Evolutionary conservation across 2,888 invertebrate species (phyloP), one percentile per base, ranked within the genome.

Genomic region (Scaptomyza caliginosa): DNA sequence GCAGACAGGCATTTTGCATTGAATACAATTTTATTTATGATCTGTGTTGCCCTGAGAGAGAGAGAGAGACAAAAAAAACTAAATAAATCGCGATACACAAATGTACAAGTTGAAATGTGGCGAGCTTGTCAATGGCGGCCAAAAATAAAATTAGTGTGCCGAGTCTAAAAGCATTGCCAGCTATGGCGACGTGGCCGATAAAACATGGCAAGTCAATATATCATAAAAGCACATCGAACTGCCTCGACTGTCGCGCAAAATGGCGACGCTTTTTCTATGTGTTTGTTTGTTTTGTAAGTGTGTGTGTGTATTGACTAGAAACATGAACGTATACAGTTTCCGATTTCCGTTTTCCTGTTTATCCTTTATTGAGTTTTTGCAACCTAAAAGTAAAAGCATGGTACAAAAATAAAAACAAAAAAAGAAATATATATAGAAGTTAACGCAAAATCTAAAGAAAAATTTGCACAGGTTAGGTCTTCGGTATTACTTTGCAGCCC

Each of bases 321-420:
- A 72, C 76, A 75, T 77, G 72, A 71, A 73, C 67, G 69, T 78
- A 74, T 79, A 81, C 86, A 78, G 82, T 86, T 85, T 89, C 86
- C 88, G 88, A 87, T 88, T 89, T 89, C 88, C 88, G 86, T 83
- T 87, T 88, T 89, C 88, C 88, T 88, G 88, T 88, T 88, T 88
- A 82, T 87, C 89, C 88, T 78, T 84, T 88, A 88, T 88, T 88
- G 88, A 79, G 80, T 84, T 85, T 77, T 77, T 79, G 69, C 69
- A 60, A 63, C 72, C 62, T 70, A 84, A 76, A 86, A 83, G 82
- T 76, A 86, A 84, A 84, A 83, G 82, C 80, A 64, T 59, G 62
- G 39, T 48, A 6, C 30, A 51, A 36, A 48, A 40, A 38, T 26
- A 38, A 54, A 57, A 56, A 57, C 39, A n/a, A 3, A 40, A 32